phyloP scores from a whole-genome alignment of 2,113 vertebrate species.

The Protomyctophum bolini region DNA sequence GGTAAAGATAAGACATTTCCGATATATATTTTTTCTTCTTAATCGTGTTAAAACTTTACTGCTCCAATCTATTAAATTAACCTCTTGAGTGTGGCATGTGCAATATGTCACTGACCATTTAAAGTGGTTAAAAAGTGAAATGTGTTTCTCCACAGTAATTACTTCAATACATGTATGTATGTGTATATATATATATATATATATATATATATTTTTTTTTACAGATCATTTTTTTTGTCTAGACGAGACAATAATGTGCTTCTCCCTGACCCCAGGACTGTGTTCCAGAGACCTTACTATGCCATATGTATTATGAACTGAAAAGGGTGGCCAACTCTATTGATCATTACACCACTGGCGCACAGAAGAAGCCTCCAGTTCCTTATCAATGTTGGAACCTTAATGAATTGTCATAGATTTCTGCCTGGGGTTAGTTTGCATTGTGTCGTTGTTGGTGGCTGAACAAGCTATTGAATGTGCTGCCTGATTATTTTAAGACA shows the following conservation, averaged over 20 bases:
- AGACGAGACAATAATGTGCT: slow-evolving; percentile 41
- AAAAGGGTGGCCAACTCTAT: slow-evolving; percentile 57
- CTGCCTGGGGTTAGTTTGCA: slow-evolving; percentile 53
- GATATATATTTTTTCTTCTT: too few species aligned
- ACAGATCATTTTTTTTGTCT: slow-evolving; percentile 29
- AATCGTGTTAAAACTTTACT: not conserved
- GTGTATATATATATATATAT: too few species aligned
- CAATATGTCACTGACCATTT: not conserved
- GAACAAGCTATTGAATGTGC: slow-evolving; percentile 17
- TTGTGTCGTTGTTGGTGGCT: slow-evolving; percentile 22
- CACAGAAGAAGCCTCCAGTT: slow-evolving; percentile 33
- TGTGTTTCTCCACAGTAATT: not conserved
- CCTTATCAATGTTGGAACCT: slow-evolving; percentile 52
- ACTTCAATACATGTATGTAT: slow-evolving; percentile 8
- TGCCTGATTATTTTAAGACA: slow-evolving; percentile 12
- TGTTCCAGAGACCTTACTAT: slow-evolving; percentile 19
- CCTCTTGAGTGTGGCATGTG: not conserved
- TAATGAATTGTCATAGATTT: slow-evolving; percentile 67
- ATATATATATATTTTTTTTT: slow-evolving; percentile 2
- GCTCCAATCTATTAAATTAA: not conserved
- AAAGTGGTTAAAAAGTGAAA: not conserved
- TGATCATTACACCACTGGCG: slow-evolving; percentile 32
- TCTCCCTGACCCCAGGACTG: slow-evolving; percentile 52
- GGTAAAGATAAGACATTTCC: slow-evolving; percentile 17
- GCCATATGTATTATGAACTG: slow-evolving; percentile 19